Evolutionary conservation across 1,140 invertebrate species (phyloP).

Genomic region (Drosophila micromelanica): DNA sequence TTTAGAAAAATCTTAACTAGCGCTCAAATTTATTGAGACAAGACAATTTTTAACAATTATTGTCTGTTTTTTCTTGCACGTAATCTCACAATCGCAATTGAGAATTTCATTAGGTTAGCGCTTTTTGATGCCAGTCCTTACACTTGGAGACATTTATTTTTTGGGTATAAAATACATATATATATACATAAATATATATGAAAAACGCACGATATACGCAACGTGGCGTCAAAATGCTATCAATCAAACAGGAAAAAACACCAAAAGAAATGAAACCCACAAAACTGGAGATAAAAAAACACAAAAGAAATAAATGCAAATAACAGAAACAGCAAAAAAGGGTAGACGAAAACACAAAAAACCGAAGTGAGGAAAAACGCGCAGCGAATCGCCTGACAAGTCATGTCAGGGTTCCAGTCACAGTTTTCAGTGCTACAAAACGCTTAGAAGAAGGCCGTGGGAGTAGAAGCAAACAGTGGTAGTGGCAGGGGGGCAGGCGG

Average conservation of each 20-base stretch:
- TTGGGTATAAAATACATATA: neutral
- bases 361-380: neutral
- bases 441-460: neutral
- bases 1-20: too few relatives aligned
- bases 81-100: conserved; percentile 13
- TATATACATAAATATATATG: neutral
- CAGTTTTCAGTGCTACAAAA: neutral
- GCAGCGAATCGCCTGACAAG: conserved; percentile 54
- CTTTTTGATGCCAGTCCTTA: conserved; percentile 14
- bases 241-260: conserved; percentile 49
- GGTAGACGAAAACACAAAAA: neutral
- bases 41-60: conserved; percentile 14
- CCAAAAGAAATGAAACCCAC: conserved; percentile 18
- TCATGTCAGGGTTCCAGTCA: conserved; percentile 42
- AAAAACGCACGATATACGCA: conserved; percentile 49
- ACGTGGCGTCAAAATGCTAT: conserved; percentile 49
- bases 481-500: neutral
- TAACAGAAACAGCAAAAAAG: conserved; percentile 31
- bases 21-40: neutral
- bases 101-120: conserved; percentile 4
- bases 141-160: conserved; percentile 20
- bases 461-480: neutral
- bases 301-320: conserved; percentile 48
- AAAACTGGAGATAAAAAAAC: conserved; percentile 12
- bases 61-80: neutral